These are phyloP conservation scores for Dynastes tityus DNA, from an alignment of 2,888 invertebrate species.

Conservation along the genomic window DNA sequence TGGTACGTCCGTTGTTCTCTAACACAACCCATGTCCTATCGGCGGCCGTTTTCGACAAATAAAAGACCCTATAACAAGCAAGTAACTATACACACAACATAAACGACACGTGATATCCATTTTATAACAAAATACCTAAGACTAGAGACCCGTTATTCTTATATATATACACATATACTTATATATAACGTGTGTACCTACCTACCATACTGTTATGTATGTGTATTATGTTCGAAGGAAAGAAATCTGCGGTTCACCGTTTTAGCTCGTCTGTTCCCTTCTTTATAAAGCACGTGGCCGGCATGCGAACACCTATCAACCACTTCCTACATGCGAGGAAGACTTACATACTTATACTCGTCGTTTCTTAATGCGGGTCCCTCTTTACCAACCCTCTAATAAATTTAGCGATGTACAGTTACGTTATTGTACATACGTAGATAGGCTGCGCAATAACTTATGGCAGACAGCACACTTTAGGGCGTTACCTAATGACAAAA, in stretches of 20 bases:
- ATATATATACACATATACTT: conserved; percentile 12
- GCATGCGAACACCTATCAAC: conserved; percentile 31
- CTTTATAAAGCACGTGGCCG: conserved; percentile 22
- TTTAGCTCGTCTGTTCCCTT: conserved; percentile 3
- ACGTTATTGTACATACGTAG: conserved; percentile 17
- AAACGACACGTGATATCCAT: conserved; percentile 39
- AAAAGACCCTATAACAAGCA: conserved; percentile 35
- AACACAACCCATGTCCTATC: neutral
- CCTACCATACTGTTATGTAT: too few relatives aligned
- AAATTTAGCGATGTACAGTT: conserved; percentile 21
- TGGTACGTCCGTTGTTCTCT: conserved; percentile 22
- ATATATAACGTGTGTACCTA: neutral
- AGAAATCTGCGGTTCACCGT: conserved; percentile 40
- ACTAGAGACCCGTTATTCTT: conserved; percentile 32
- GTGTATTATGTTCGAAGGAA: conserved; percentile 23
- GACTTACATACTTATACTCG: neutral
- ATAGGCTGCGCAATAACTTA: neutral
- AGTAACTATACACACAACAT: neutral
- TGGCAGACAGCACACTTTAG: conserved; percentile 26
- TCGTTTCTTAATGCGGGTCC: neutral
- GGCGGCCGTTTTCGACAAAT: conserved; percentile 25
- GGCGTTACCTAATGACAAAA: conserved; percentile 30
- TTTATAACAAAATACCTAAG: conserved; percentile 36
- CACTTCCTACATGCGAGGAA: conserved; percentile 25
- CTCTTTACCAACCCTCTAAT: conserved; percentile 17